These are phyloP conservation scores for Rostratula benghalensis DNA, from an alignment of 2,113 vertebrate genomes.

Conservation along the genomic window DNA sequence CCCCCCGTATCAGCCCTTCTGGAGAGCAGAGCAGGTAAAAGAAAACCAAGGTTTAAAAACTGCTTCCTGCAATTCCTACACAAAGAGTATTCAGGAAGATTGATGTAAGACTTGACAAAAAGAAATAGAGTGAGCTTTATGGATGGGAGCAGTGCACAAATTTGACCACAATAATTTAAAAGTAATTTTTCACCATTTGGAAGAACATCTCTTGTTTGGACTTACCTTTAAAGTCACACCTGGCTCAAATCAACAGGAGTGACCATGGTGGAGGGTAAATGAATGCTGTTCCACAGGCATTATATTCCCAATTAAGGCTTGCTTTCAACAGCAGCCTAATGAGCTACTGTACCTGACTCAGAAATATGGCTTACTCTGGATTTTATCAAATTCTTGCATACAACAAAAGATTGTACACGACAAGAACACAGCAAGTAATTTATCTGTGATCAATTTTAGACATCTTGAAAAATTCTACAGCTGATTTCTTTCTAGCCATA, in stretches of 20 bases:
- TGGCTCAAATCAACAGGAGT: conserved; percentile 40
- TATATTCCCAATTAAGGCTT: not conserved
- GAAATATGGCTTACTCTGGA: not conserved
- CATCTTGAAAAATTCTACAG: not conserved
- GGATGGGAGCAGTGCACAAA: not conserved
- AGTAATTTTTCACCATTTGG: not conserved
- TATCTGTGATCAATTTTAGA: not conserved
- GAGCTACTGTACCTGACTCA: not conserved
- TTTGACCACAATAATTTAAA: not conserved
- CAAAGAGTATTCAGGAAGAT: not conserved
- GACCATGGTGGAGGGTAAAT: not conserved
- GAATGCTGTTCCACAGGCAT: not conserved
- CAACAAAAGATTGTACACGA: not conserved
- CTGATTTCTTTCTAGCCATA: not conserved
- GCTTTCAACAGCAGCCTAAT: not conserved
- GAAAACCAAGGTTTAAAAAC: not conserved
- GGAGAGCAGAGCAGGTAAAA: not conserved
- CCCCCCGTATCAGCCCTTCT: not conserved
- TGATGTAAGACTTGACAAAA: not conserved
- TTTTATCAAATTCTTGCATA: not conserved
- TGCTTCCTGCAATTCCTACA: not conserved
- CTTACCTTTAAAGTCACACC: conserved; percentile 70
- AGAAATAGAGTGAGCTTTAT: not conserved
- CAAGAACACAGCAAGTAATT: not conserved
- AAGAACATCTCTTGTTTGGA: conserved; percentile 13